Base-by-base conservation (phyloP, 2,113 vertebrate genomes). In the Sterrhoptilus dennistouni region DNA sequence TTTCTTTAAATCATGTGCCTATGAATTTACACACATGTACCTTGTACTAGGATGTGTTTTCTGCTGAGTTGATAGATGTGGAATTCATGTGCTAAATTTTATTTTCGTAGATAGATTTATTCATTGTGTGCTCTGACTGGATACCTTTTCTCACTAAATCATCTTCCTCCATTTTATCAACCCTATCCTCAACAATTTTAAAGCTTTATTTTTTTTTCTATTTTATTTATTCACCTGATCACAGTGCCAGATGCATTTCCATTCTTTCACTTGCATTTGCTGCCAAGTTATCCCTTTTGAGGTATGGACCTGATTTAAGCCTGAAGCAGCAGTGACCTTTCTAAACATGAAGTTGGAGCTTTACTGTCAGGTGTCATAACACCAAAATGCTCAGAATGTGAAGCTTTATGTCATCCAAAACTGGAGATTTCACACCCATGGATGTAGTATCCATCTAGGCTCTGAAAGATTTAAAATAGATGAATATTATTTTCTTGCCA, bases 91-190 rank as follows among this genome's bases (percentile, higher is more conserved):
- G 38, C 42, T 60, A 89, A 77, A 82, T 97, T 74, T 74, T 72
- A 47, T 78, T 89, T 87, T 80, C 38, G 19, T 91, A 64, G 63
- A 14, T 75, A 86, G 83, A 90, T 94, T 74, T 93, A 79, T 93
- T 87, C 50, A 78, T 85, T 6, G 2, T 91, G 19, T 4, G 4
- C n/a, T 45, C 57, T 81, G 70, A 86, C 72, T 77, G n/a, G 44
- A 21, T 95, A 36, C 35, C 18, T 81, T 90, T 85, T 36, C 54
- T 82, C 47, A 36, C 47, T 88, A 77, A 74, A 72, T 91, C 14
- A 36, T 85, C 31, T 86, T 75, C 59, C 66, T 83, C 52, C 49
- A 66, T 91, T 96, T 92, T 69, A 35, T 64, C 36, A 20, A 19
- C 8, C 19, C 19, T 28, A 14, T 64, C 33, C 42, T 93, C 36